phyloP scores from a whole-genome alignment of 2,888 invertebrate genomes.

The Ennomos fuscantarius region DNA sequence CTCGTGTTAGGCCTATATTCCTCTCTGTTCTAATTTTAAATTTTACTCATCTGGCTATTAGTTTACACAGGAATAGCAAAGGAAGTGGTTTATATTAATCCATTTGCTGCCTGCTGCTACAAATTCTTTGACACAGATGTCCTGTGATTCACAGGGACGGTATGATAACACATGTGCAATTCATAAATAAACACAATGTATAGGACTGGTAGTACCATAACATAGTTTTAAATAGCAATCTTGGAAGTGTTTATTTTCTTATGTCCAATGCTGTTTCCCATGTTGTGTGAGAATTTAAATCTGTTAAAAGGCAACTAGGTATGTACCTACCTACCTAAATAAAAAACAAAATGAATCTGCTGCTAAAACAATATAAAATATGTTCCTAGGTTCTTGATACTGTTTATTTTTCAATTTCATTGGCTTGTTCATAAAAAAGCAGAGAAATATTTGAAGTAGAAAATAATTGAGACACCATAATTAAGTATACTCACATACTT shows the following conservation, averaged over 20 bases:
- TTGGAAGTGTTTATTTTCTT: slow-evolving; percentile 57
- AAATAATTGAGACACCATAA: too few species aligned
- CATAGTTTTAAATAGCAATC: slow-evolving; percentile 56
- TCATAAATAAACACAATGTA: slow-evolving; percentile 63
- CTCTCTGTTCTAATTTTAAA: slow-evolving; percentile 12
- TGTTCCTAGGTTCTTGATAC: too few species aligned
- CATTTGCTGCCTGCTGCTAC: slow-evolving; percentile 16
- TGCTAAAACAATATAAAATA: too few species aligned
- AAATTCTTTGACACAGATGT: slow-evolving; percentile 51
- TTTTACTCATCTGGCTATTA: slow-evolving; percentile 1
- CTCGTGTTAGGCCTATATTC: too few species aligned
- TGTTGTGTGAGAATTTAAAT: slow-evolving; percentile 24
- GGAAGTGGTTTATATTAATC: slow-evolving; percentile 21
- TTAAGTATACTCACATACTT: too few species aligned
- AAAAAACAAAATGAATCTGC: neutral
- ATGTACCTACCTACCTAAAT: neutral
- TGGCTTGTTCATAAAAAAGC: too few species aligned
- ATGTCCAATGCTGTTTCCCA: slow-evolving; percentile 18
- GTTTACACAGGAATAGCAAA: slow-evolving; percentile 18
- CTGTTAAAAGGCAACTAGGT: slow-evolving; percentile 6
- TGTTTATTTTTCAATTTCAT: too few species aligned
- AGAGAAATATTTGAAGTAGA: too few species aligned
- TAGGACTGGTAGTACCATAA: slow-evolving; percentile 22
- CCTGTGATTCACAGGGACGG: slow-evolving; percentile 57
- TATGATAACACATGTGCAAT: slow-evolving; percentile 56